Base-by-base conservation (phyloP, 2,888 invertebrate species). In the Drosophila nigritarsus region DNA sequence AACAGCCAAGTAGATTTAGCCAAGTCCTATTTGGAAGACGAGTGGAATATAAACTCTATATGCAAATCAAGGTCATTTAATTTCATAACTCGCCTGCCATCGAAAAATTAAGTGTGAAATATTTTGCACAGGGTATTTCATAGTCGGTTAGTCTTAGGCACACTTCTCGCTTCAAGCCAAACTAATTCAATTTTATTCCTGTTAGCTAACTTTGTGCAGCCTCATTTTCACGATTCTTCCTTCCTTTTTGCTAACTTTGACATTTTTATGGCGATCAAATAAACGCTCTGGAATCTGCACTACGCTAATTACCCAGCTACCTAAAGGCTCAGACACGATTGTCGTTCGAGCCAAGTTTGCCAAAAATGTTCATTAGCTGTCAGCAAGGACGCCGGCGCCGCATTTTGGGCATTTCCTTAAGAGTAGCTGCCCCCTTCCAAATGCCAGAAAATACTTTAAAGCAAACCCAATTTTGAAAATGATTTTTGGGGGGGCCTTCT, bases 341-440 rank as follows among this genome's bases (percentile, higher is more conserved):
- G 38, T 29, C 65, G 27, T 38, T 54, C 13, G 30, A 48, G 50
- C 34, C 50, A 75, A 48, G 34, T 51, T 71, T 76, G 60, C 54
- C 67, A 71, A 74, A 73, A 73, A 83, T 80, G 74, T 84, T 83
- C 75, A 86, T 86, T 88, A 78, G 78, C 75, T 83, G 69, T 80
- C 69, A 68, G 80, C 40, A 45, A n/a, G 40, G 64, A 48, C 51
- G 67, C 58, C 70, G 65, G 32, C 27, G 15, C 20, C 20, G 34
- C 27, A 38, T 24, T 58, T 50, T 45, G 9, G 49, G 60, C 40
- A 63, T 64, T 73, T 63, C 59, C 60, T 27, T 4, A 11, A 34
- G 24, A 30, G 15, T 8, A 27, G 15, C 50, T 18, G n/a, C 27
- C 30, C 30, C 27, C 0, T 29, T 15, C 24, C 50, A 27, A 30